These are phyloP conservation scores for Myiotriccus ornatus DNA, from an alignment of 2,797 vertebrate species.

Conservation along the genomic window DNA sequence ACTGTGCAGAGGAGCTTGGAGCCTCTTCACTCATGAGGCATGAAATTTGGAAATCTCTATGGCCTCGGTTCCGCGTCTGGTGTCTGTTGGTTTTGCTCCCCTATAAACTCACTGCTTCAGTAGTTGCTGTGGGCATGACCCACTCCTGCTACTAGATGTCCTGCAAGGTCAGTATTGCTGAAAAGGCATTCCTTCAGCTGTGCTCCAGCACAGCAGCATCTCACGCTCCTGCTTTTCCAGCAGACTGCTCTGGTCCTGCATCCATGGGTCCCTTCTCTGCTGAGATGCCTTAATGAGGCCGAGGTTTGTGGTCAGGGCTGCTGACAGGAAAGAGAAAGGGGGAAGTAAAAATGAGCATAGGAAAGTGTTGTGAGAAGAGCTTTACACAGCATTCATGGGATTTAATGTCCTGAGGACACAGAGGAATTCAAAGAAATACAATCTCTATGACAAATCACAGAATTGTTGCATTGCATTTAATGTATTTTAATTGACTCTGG, in stretches of 20 bases:
- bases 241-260: background rate
- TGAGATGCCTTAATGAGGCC: background rate
- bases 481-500: conserved; percentile 45
- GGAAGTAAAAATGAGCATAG: background rate
- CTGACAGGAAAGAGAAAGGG: conserved; percentile 21
- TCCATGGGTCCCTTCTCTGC: background rate
- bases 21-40: background rate
- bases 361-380: conserved; percentile 5
- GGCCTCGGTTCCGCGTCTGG: background rate
- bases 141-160: background rate
- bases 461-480: background rate
- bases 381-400: background rate
- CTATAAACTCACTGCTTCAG: background rate
- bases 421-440: background rate
- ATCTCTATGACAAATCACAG: conserved; percentile 4
- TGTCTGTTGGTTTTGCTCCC: background rate
- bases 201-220: background rate
- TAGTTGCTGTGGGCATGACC: background rate
- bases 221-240: background rate
- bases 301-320: conserved; percentile 21
- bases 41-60: accelerated
- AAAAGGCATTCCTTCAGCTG: background rate
- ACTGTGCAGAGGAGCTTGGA: background rate
- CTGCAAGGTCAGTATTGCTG: accelerated
- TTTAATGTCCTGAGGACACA: conserved; percentile 15